Percentiles rank a stretch among this genome's conserved stretches.
Conservation (phyloP, 2,888 invertebrate species). For the Idaea biselata region DNA sequence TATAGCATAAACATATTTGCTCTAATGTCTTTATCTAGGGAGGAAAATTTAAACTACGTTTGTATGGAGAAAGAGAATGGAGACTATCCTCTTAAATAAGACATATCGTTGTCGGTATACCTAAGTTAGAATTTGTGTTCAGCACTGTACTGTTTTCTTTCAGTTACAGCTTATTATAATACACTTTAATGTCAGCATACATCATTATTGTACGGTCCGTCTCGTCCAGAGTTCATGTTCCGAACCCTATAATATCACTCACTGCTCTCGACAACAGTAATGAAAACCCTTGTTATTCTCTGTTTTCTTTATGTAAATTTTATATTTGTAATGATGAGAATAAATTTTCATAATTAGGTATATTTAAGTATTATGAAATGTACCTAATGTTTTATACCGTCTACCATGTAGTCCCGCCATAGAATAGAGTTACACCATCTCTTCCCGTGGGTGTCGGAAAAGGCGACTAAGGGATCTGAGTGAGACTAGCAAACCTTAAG, state of each 20-base stretch:
- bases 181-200: constrained; percentile 65
- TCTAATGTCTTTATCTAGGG: too few species aligned
- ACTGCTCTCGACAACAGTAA: constrained; percentile 53
- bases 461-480: too few species aligned
- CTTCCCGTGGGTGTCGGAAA: too few species aligned
- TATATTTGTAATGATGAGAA: constrained; percentile 24
- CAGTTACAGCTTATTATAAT: constrained; percentile 61
- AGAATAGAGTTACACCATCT: too few species aligned
- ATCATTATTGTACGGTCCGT: constrained; percentile 63
- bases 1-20: too few species aligned
- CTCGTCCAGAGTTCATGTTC: constrained; percentile 42
- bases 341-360: constrained; percentile 10
- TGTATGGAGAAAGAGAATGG: too few species aligned
- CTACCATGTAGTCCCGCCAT: too few species aligned
- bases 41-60: too few species aligned
- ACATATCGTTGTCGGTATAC: background rate
- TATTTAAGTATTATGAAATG: background rate
- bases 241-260: constrained; percentile 26
- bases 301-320: constrained; percentile 57
- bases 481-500: too few species aligned
- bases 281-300: constrained; percentile 37
- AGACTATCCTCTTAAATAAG: too few species aligned
- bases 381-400: constrained; percentile 5
- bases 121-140: constrained; percentile 22
- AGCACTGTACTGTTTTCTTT: constrained; percentile 52